Base-by-base conservation (phyloP, 2,113 vertebrate genomes). In the Salvator merianae region DNA sequence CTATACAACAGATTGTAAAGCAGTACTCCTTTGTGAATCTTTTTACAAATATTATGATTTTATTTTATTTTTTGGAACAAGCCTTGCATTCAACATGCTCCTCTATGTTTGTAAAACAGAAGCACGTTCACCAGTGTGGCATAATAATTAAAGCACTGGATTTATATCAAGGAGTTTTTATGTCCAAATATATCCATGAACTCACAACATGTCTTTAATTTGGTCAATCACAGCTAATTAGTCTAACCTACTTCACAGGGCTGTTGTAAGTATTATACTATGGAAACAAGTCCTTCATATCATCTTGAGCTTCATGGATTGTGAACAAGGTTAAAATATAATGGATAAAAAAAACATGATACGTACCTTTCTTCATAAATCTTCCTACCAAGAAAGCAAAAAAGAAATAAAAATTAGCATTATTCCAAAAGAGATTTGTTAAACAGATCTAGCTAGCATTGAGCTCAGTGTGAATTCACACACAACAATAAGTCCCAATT, bases 301-400 rank as follows among this genome's bases (percentile, higher is more conserved):
- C 32, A 32, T 47, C 34, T n/a, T 24, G 5, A 34, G n/a, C n/a
- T 55, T 13, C 34, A 30, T 69, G 10, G 32, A 66, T 68, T 12
- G 34, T 34, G 47, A 47, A 5, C 6, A 79, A 34, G 34, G n/a
- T 40, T 36, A 36, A 16, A 81, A 70, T 36, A 7, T 13, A 66
- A 53, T 63, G 50, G 36, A 71, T 18, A 22, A 75, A 79, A 86
- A 70, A 79, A 86, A 70, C 50, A 82, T 85, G 84, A 63, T 96
- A 99, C 99, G 98, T 96, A 99, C 99, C 98, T 95, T 93, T 97
- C 94, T 83, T 97, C 96, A 55, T 99, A 99, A 93, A 98, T 97
- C 94, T 96, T 97, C 95, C 99, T 99, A 95, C 87, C 94, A 96
- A 88, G 91, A 84, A 92, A 62, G 71, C 91, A 92, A 91, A 88